These are phyloP conservation scores for Lamprologus lemairii DNA, from an alignment of 2,113 vertebrate genomes.

Conservation along the genomic window DNA sequence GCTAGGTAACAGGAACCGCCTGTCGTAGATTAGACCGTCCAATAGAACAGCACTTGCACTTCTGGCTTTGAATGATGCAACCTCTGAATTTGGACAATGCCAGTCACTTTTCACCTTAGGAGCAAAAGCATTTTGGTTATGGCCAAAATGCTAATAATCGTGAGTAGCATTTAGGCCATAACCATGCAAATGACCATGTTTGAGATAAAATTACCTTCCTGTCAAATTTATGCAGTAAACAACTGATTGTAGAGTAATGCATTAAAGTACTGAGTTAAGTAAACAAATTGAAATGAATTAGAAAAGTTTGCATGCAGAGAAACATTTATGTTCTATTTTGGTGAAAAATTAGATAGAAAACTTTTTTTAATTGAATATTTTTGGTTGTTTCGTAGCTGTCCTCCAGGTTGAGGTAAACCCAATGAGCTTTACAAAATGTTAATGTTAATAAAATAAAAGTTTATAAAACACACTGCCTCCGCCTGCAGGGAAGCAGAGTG, in stretches of 20 bases:
- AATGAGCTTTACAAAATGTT: background rate
- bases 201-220: background rate
- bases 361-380: background rate
- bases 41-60: background rate
- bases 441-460: background rate
- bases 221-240: background rate
- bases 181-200: background rate
- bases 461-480: background rate
- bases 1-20: background rate
- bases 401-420: background rate
- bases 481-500: background rate
- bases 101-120: background rate
- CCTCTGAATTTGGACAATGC: background rate
- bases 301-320: background rate
- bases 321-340: background rate
- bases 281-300: no score
- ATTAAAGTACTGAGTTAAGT: background rate
- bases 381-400: background rate
- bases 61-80: background rate
- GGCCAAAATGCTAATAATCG: background rate
- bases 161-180: background rate
- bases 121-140: background rate
- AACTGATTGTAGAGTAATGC: no score
- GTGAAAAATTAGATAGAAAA: background rate
- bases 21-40: background rate